phyloP scores from a whole-genome alignment of 2,113 vertebrate species.

The Anolis sagrei region DNA sequence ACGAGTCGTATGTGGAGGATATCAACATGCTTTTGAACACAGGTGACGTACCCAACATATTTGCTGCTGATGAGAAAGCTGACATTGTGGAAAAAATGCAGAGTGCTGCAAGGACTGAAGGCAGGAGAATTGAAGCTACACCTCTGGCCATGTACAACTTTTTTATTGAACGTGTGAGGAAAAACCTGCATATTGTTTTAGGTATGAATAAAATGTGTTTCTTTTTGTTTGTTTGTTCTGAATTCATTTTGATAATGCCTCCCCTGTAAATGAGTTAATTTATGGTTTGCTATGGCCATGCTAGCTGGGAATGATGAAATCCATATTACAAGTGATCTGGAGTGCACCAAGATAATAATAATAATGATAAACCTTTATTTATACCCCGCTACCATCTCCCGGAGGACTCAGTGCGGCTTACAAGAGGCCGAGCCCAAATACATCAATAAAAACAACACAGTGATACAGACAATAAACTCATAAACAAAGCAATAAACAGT shows the following conservation, averaged over 20 bases:
- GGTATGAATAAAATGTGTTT: conserved; percentile 68
- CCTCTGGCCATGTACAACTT: conserved; percentile 90
- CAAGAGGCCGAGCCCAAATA: no score
- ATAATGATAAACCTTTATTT: no score
- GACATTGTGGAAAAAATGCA: conserved; percentile 91
- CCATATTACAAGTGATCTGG: background rate
- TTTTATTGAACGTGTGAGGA: conserved; percentile 89
- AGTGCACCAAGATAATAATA: no score
- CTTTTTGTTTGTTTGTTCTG: background rate
- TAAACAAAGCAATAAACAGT: no score
- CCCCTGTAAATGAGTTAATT: no score
- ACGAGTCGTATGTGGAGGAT: conserved; percentile 90
- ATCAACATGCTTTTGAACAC: conserved; percentile 93
- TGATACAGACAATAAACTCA: no score
- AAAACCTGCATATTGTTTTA: conserved; percentile 91
- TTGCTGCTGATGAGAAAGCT: conserved; percentile 88
- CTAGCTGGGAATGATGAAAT: background rate
- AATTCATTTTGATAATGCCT: conserved; percentile 22
- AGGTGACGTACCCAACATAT: conserved; percentile 91
- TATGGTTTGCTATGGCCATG: background rate
- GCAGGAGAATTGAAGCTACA: conserved; percentile 83
- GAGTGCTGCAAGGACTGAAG: conserved; percentile 78
- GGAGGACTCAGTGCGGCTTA: no score
- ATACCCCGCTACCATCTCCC: no score
- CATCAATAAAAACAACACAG: no score